Percentiles rank a stretch among this genome's conserved stretches.
These are phyloP conservation scores for Morpho achilles DNA, from an alignment of 2,888 invertebrate species.

Conservation along the genomic window DNA sequence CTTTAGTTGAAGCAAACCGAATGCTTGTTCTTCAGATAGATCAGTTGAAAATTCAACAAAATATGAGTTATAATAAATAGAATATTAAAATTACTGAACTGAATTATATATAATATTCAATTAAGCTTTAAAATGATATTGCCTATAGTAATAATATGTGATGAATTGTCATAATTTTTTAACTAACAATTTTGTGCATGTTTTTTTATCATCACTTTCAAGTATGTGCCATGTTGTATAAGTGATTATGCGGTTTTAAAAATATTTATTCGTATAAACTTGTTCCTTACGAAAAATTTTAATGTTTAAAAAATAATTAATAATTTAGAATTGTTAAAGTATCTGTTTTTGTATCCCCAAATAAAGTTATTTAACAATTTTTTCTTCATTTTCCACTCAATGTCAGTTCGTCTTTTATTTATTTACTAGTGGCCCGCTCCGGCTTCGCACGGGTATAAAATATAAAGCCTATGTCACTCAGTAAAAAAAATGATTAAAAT, in stretches of 20 bases:
- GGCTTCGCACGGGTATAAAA: no score
- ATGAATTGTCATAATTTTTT: background rate
- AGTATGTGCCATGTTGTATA: background rate
- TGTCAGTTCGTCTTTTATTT: no score
- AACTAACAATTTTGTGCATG: background rate
- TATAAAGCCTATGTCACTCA: no score
- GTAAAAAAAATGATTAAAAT: no score
- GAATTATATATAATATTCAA: background rate
- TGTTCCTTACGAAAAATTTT: no score
- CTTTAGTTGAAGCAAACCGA: constrained; percentile 70
- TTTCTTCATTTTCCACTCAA: no score
- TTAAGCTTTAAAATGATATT: constrained; percentile 17
- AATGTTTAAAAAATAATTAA: no score
- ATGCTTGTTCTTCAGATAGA: constrained; percentile 69
- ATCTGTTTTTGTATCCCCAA: no score
- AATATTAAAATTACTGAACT: constrained; percentile 2
- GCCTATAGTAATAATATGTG: background rate
- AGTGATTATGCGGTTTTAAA: background rate
- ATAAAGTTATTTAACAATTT: no score
- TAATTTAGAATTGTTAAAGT: no score
- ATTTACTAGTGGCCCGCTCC: no score
- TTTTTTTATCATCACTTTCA: background rate
- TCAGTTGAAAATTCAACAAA: constrained; percentile 55
- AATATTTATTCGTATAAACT: no score
- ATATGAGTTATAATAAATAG: constrained; percentile 23